These are phyloP conservation scores for Euura saliciscinereae DNA, from an alignment of 1,140 invertebrate species.

Conservation along the genomic window DNA sequence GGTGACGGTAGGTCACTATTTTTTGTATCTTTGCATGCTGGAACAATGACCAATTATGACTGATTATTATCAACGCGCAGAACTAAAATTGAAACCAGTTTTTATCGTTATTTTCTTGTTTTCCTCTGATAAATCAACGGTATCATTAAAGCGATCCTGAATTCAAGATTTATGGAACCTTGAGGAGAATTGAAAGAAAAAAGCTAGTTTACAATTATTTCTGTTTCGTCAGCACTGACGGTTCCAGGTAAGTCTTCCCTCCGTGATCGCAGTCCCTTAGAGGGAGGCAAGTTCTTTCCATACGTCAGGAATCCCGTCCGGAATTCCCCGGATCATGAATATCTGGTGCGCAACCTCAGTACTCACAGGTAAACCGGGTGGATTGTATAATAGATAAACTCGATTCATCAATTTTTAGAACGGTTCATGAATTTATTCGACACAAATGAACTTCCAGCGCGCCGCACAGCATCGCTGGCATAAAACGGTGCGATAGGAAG, in stretches of 20 bases:
- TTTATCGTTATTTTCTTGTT: too few species aligned
- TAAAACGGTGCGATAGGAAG: background rate
- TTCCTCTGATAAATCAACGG: background rate
- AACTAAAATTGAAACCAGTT: too few species aligned
- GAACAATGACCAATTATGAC: too few species aligned
- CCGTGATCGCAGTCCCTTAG: background rate
- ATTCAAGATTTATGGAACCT: too few species aligned
- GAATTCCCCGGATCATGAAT: background rate
- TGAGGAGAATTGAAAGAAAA: too few species aligned
- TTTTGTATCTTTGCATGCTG: background rate
- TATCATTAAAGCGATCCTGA: background rate
- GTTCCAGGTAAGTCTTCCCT: background rate
- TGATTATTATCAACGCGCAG: too few species aligned
- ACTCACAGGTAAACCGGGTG: background rate
- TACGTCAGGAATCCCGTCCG: background rate
- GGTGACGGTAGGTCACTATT: background rate
- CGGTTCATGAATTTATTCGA: too few species aligned
- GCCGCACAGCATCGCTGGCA: background rate
- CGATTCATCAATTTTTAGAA: too few species aligned
- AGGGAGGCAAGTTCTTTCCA: background rate
- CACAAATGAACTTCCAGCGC: background rate
- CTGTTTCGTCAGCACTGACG: background rate
- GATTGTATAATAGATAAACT: too few species aligned
- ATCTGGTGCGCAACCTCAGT: background rate
- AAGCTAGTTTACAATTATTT: too few species aligned